These are phyloP conservation scores for Eulemur albifrons DNA, from an alignment of 2,797 vertebrate species.

Conservation along the genomic window DNA sequence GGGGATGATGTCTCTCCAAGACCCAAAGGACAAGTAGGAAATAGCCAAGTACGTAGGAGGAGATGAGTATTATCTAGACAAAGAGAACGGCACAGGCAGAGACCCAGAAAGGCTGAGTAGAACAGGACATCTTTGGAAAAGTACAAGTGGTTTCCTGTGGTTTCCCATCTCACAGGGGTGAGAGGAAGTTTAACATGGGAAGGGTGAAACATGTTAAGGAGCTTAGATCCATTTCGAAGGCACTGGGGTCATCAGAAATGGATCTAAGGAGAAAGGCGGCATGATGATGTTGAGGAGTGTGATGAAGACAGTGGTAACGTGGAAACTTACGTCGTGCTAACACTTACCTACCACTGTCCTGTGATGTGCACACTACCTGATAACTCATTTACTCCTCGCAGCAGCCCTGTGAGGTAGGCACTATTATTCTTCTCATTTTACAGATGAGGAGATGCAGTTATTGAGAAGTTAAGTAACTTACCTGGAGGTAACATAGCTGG, in stretches of 20 bases:
- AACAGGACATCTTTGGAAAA: not conserved
- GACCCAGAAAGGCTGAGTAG: not conserved
- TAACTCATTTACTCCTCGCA: not conserved
- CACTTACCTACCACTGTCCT: not conserved
- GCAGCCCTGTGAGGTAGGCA: not conserved
- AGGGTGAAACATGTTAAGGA: not conserved
- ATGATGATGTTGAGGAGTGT: not conserved
- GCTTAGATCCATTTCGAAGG: not conserved
- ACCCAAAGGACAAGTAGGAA: not conserved
- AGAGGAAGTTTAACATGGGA: not conserved
- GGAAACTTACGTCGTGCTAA: no score
- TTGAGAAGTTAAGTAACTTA: not conserved
- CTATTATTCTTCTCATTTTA: not conserved
- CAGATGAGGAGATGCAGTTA: not conserved
- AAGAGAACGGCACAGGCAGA: not conserved
- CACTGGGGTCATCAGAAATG: not conserved
- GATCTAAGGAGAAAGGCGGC: not conserved
- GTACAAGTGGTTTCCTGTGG: not conserved
- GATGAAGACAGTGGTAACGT: not conserved
- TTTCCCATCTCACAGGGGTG: not conserved
- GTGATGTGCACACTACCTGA: not conserved
- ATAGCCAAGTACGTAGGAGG: not conserved
- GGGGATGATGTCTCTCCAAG: not conserved
- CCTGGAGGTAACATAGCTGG: not conserved
- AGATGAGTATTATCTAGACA: not conserved